Percentiles rank a stretch among this genome's conserved stretches.
Evolutionary conservation across 2,797 vertebrate genomes (phyloP).

Genomic region (Odontamblyopus lacepedii): DNA sequence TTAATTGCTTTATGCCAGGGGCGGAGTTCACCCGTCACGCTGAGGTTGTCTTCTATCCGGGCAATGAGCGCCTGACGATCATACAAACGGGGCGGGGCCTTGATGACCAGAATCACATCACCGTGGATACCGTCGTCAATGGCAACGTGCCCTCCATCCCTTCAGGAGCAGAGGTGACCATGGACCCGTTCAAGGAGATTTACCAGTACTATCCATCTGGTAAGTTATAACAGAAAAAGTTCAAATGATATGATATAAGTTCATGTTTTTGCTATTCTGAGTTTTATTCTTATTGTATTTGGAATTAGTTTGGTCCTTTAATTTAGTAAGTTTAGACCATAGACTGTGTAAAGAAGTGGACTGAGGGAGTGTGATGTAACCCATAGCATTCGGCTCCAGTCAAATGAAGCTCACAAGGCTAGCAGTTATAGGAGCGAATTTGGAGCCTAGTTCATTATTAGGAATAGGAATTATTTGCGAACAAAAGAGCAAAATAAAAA

Average conservation of each 20-base stretch:
- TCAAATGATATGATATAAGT: background rate
- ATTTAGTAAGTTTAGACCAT: no score
- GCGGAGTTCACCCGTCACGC: conserved; percentile 86
- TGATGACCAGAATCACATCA: conserved; percentile 87
- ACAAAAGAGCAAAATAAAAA: no score
- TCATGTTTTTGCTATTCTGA: background rate
- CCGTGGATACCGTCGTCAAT: conserved; percentile 80
- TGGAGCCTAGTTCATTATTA: no score
- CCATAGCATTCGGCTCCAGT: no score
- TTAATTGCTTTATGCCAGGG: conserved; percentile 67
- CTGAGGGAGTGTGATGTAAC: no score
- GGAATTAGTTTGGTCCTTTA: background rate
- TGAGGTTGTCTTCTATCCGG: conserved; percentile 86
- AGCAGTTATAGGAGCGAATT: no score
- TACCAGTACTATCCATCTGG: conserved; percentile 89
- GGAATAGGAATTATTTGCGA: no score
- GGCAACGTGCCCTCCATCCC: conserved; percentile 85
- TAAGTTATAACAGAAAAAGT: conserved; percentile 51
- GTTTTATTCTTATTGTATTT: background rate
- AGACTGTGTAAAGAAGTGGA: no score
- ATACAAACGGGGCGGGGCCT: conserved; percentile 85
- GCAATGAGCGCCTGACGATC: conserved; percentile 83
- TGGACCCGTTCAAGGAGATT: conserved; percentile 87
- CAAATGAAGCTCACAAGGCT: no score
- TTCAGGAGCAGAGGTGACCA: conserved; percentile 77